Evolutionary conservation across 2,888 invertebrate species (phyloP).

Genomic region (Caradrina kadenii): DNA sequence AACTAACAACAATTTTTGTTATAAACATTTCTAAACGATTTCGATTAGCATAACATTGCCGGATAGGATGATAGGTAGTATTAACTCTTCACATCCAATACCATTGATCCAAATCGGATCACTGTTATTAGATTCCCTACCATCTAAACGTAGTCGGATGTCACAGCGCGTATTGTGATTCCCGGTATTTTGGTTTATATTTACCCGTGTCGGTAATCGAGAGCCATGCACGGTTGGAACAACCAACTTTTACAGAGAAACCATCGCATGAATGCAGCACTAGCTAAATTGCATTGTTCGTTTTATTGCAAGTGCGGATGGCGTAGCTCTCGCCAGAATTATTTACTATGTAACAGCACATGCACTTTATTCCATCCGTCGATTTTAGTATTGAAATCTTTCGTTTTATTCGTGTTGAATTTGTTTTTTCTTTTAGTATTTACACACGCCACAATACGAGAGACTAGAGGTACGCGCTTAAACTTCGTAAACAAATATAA

Average conservation of each 20-base stretch:
- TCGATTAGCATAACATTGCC: not conserved
- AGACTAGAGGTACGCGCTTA: conserved; percentile 9
- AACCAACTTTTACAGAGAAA: conserved; percentile 80
- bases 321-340: conserved; percentile 85
- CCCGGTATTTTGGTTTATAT: conserved; percentile 72
- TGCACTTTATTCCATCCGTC: conserved; percentile 85
- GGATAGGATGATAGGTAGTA: not conserved
- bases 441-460: conserved; percentile 36
- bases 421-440: conserved; percentile 56
- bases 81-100: conserved; percentile 1
- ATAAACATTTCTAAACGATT: not conserved
- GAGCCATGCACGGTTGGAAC: conserved; percentile 67
- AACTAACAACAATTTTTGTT: not conserved
- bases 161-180: conserved; percentile 63
- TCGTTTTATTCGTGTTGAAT: conserved; percentile 75
- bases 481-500: conserved; percentile 22
- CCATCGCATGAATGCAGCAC: conserved; percentile 84
- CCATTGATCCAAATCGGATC: conserved; percentile 16
- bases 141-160: conserved; percentile 22
- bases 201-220: conserved; percentile 74
- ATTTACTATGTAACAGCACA: conserved; percentile 88
- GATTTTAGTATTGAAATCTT: conserved; percentile 83
- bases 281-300: conserved; percentile 89
- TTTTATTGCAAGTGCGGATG: conserved; percentile 88
- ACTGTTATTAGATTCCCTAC: conserved; percentile 1